These are phyloP conservation scores for Bergia sp. DNA, from an alignment of 92 coral and sea anemone genomes.

Conservation along the genomic window DNA sequence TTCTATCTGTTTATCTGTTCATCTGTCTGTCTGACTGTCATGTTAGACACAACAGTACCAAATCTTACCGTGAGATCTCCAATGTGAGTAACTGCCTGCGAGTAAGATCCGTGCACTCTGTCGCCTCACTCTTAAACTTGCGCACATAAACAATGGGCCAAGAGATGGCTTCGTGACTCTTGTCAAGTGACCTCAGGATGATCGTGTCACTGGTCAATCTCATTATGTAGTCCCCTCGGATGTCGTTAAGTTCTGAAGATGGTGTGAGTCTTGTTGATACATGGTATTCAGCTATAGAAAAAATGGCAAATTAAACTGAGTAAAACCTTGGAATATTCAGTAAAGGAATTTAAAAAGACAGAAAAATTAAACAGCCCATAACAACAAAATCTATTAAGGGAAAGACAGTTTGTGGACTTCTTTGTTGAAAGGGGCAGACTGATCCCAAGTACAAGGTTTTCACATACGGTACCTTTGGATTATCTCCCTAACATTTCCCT, in stretches of 20 bases:
- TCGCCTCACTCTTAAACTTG: slow-evolving; percentile 75
- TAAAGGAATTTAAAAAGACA: no score
- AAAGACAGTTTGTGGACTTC: no score
- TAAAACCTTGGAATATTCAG: no score
- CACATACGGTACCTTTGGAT: no score
- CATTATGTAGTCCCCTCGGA: slow-evolving; percentile 74
- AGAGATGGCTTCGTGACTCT: slow-evolving; percentile 49
- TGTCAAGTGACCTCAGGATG: slow-evolving; percentile 53
- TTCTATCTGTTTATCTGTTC: not conserved
- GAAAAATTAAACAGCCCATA: no score
- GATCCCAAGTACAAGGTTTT: no score
- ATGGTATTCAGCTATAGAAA: slow-evolving; percentile 55
- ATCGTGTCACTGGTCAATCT: slow-evolving; percentile 63
- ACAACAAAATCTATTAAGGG: no score
- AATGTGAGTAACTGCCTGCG: slow-evolving; percentile 73
- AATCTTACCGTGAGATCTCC: slow-evolving; percentile 68
- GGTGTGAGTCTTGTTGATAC: slow-evolving; percentile 84
- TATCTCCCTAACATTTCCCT: no score
- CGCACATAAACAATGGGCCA: slow-evolving; percentile 82
- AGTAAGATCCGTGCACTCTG: slow-evolving; percentile 53
- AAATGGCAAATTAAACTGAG: not conserved
- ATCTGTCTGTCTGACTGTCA: not conserved
- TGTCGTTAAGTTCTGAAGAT: slow-evolving; percentile 71
- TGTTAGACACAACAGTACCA: not conserved
- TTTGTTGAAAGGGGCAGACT: no score